Evolutionary conservation across 2,888 invertebrate species (phyloP), one percentile per base, ranked within the genome.

Genomic region (Ectemnius lituratus): DNA sequence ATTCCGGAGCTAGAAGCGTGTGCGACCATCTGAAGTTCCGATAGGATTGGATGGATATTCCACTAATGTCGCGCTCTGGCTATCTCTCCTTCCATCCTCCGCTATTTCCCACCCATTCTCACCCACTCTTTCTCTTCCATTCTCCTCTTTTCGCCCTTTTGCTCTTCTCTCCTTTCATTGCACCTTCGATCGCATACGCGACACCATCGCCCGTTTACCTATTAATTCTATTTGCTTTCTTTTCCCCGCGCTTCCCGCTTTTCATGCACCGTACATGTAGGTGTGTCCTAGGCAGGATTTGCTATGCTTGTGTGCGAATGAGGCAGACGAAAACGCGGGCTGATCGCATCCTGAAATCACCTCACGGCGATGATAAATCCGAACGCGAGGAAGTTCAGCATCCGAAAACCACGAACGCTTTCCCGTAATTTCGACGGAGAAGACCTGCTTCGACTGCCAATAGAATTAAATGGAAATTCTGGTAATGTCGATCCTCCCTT

Each of bases 391-490:
- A 13, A n/a, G 56, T n/a, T 66, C 18, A 37, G 14, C n/a, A 60
- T 18, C 11, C 59, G 62, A 61, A 66, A 52, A 57, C 18, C 68
- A 6, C 62, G 8, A 49, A 2, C 14, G 49, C 52, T n/a, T 58
- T 45, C 45, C 13, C 20, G 62, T 67, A 62, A 70, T 74, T 76
- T 65, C 47, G 2, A 23, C 23, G 45, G 52, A 6, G 37, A 11
- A 11, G 37, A 71, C 64, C 20, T 60, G 62, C 18, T 11, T 59
- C 45, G 65, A 67, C 46, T 67, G 49, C 46, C 63, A 37, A 68
- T 69, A 62, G 68, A 70, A 74, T 72, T 62, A 68, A 76, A 72
- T 67, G 71, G 57, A 72, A 79, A 68, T 70, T 70, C 64, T 16
- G 58, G 20, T 60, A 23, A 76, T 59, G 59, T 57, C 47, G 56